These are phyloP conservation scores for Autographa gamma DNA, from an alignment of 2,888 invertebrate genomes.

Conservation along the genomic window DNA sequence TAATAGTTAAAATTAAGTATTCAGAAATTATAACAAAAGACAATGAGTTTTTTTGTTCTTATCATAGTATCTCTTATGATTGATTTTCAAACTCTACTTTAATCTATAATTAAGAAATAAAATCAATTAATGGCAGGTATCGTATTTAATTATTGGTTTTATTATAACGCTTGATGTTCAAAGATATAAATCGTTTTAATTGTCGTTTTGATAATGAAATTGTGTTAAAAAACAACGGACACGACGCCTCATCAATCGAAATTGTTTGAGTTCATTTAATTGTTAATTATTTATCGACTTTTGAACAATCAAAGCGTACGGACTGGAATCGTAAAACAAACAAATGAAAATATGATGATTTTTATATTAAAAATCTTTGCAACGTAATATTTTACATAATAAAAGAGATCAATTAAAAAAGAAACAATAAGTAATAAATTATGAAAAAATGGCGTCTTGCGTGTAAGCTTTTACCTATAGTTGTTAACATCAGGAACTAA, in stretches of 20 bases:
- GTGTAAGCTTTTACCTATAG: background rate
- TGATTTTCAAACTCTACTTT: no score
- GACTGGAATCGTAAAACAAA: background rate
- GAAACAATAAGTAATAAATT: background rate
- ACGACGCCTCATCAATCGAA: conserved; percentile 22
- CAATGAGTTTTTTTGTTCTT: no score
- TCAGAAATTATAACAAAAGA: no score
- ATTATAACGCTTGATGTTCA: conserved; percentile 34
- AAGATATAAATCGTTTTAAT: conserved; percentile 50
- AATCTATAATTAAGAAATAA: no score
- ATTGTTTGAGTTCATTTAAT: conserved; percentile 14
- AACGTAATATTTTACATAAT: background rate
- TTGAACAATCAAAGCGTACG: background rate
- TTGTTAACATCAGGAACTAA: background rate
- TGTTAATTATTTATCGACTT: conserved; percentile 18
- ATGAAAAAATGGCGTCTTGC: background rate
- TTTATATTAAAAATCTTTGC: background rate
- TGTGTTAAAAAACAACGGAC: conserved; percentile 61
- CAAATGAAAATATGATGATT: background rate
- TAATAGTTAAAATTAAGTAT: no score
- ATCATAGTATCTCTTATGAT: no score
- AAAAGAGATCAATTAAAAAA: background rate
- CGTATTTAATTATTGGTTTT: conserved; percentile 44
- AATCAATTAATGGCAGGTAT: no score
- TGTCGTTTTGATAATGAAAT: conserved; percentile 56